Evolutionary conservation across 2,113 vertebrate genomes (phyloP).

Genomic region (Tenebrosternarchus preto): DNA sequence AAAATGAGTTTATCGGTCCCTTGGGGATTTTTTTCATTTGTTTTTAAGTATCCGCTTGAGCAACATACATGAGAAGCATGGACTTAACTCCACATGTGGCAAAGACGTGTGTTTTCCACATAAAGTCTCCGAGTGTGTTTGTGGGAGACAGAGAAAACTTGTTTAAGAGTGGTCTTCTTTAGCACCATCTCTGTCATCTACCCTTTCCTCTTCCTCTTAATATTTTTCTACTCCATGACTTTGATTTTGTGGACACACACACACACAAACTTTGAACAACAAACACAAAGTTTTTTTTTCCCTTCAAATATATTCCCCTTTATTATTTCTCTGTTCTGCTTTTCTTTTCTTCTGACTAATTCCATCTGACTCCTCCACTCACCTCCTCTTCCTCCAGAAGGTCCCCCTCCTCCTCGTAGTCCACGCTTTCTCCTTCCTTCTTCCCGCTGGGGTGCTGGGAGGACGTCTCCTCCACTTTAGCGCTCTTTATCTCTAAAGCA

Average conservation of each 20-base stretch:
- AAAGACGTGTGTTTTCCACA: neutral
- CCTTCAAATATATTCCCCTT: too few relatives aligned
- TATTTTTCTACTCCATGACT: constrained; percentile 47
- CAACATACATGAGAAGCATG: neutral
- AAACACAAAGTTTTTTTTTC: neutral
- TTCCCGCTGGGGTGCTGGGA: constrained; percentile 70
- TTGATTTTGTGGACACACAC: constrained; percentile 32
- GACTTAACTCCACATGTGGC: constrained; percentile 5
- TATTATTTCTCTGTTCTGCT: constrained; percentile 35
- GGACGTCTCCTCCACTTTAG: constrained; percentile 77
- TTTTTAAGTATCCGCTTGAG: neutral
- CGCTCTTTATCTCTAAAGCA: constrained; percentile 73
- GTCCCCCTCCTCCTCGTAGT: constrained; percentile 83
- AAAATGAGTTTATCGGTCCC: neutral
- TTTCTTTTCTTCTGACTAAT: constrained; percentile 73
- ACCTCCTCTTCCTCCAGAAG: constrained; percentile 82
- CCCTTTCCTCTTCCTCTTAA: constrained; percentile 51
- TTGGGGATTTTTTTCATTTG: neutral
- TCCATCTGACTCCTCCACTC: constrained; percentile 64
- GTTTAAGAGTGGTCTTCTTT: constrained; percentile 50
- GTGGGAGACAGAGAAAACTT: neutral
- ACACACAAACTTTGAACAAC: neutral
- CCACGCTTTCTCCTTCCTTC: constrained; percentile 75
- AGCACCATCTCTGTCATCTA: constrained; percentile 48
- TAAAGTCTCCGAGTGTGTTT: constrained; percentile 18